Evolutionary conservation across 2,113 vertebrate genomes (phyloP), one percentile per base, ranked within the genome.

Genomic region (Chamaetylas fuelleborni): DNA sequence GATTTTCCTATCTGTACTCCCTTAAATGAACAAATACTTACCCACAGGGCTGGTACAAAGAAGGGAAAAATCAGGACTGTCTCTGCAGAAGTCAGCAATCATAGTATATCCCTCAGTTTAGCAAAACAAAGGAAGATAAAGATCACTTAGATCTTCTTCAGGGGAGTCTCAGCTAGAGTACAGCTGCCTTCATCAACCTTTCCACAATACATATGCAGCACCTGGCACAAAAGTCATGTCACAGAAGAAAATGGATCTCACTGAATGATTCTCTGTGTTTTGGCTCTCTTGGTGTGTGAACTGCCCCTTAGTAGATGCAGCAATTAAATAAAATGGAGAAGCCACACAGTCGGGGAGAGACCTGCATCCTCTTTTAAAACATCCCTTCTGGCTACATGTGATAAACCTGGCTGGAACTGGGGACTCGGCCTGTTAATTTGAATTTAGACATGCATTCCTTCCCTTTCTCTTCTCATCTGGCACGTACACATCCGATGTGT

Each of bases 161-260:
- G 40, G 43, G 64, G 9, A 74, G 79, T 90, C 90, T 86, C 88
- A 94, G 88, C 64, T 96, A 86, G 67, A 86, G 47, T 57, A 51
- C 60, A 90, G 56, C 64, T 95, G 86, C 88, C 60, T 86, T 81
- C 57, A 71, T 88, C 92, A 90, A 51, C 88, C n/a, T 84, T 88
- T 84, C 79, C 48, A 74, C 28, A 34, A 71, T 33, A 18, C 60
- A 33, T 83, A 54, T 24, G 67, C 47, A 96, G 67, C 79, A 92
- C 71, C 90, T 94, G 93, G 76, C 51, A 81, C 23, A 56, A 86
- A 93, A 92, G 72, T 60, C 71, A 34, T 26, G 40, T 61, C 48
- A 22, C 88, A 93, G 56, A 88, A 86, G 56, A 89, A 88, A 83
- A 80, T 3, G 9, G 77, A 43, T 81, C n/a, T 92, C 64, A 78